phyloP scores from a whole-genome alignment of 2,888 invertebrate genomes.

The Agrypnus murinus region DNA sequence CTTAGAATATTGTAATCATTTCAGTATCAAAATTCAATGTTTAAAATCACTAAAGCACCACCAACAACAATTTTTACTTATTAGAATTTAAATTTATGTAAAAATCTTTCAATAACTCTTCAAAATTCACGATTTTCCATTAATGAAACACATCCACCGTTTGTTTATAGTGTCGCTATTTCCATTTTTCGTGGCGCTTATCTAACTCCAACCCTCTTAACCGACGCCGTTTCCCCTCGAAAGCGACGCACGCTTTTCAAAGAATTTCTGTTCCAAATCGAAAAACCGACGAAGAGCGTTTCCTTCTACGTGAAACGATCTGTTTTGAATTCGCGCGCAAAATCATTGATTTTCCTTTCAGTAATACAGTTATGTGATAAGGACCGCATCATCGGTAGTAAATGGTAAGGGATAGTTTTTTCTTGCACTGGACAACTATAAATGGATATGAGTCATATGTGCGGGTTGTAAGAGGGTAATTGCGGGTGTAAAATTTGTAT shows the following conservation, averaged over 20 bases:
- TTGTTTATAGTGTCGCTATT: conserved; percentile 42
- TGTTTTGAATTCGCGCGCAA: conserved; percentile 50
- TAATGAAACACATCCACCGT: conserved; percentile 20
- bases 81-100: too few relatives aligned
- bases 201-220: conserved; percentile 28
- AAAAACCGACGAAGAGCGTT: neutral
- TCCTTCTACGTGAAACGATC: conserved; percentile 18
- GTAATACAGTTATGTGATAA: conserved; percentile 17
- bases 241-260: neutral
- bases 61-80: neutral
- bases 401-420: conserved; percentile 18
- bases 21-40: neutral
- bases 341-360: conserved; percentile 50
- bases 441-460: conserved; percentile 15
- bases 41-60: neutral
- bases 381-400: neutral
- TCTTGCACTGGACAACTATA: conserved; percentile 18
- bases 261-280: neutral
- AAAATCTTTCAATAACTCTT: neutral
- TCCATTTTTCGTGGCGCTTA: conserved; percentile 28
- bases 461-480: neutral
- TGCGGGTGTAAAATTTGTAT: too few relatives aligned
- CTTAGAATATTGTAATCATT: neutral
- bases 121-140: conserved; percentile 7
- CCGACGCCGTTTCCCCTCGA: neutral